Conservation (phyloP, 2,113 vertebrate genomes). For the Pterocles burchelli region DNA sequence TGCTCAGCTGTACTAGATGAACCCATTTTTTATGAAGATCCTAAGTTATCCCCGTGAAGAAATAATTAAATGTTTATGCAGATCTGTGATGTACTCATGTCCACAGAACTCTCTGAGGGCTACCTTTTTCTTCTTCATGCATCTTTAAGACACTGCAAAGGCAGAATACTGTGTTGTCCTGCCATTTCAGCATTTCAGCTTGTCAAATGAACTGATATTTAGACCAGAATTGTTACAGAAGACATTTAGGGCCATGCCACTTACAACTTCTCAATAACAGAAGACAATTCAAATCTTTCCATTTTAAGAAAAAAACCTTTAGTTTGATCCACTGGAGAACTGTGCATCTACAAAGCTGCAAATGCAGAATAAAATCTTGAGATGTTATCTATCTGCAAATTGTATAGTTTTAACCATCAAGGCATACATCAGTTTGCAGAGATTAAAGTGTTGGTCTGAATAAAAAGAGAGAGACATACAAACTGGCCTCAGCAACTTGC, state of each 20-base stretch:
- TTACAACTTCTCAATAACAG: background rate
- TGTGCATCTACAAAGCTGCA: background rate
- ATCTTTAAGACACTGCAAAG: background rate
- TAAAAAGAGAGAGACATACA: background rate
- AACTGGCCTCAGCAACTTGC: background rate
- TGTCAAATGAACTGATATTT: background rate
- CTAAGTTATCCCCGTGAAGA: background rate
- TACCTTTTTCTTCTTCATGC: background rate
- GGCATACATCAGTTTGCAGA: background rate
- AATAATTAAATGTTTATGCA: background rate
- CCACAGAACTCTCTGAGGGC: background rate
- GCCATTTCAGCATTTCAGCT: background rate
- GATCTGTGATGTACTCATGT: background rate
- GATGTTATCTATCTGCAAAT: background rate
- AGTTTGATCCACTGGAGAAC: background rate
- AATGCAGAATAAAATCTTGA: background rate
- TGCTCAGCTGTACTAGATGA: background rate
- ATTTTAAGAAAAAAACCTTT: background rate
- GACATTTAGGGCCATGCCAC: background rate
- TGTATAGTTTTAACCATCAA: background rate
- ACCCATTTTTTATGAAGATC: background rate
- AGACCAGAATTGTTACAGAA: background rate
- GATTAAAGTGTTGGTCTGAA: background rate
- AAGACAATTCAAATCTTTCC: background rate
- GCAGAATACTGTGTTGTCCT: background rate